Conservation (phyloP, 2,888 invertebrate genomes). For the Glaucopsyche alexis region DNA sequence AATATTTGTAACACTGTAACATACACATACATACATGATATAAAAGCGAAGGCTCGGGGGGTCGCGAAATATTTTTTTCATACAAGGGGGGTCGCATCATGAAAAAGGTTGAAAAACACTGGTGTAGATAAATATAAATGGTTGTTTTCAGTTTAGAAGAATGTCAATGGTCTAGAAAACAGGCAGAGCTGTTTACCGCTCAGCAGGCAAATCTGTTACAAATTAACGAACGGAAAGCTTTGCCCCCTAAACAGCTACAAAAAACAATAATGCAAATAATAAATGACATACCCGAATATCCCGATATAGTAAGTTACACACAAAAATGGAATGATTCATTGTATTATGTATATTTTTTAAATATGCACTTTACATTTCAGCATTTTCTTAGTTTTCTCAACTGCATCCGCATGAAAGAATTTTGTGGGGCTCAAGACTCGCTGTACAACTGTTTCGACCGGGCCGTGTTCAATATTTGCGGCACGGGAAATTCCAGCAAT, state of each 20-base stretch:
- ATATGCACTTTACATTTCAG: constrained; percentile 69
- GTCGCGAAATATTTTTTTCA: no score
- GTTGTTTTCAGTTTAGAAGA: constrained; percentile 72
- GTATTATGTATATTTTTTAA: constrained; percentile 25
- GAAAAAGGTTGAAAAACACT: no score
- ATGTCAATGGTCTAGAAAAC: constrained; percentile 90
- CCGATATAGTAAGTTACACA: constrained; percentile 85
- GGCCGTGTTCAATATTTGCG: constrained; percentile 64
- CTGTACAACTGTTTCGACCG: constrained; percentile 91
- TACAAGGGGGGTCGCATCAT: no score
- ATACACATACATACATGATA: no score
- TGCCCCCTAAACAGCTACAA: constrained; percentile 88
- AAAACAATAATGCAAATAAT: constrained; percentile 86
- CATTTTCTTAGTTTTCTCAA: constrained; percentile 95
- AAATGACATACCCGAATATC: constrained; percentile 87
- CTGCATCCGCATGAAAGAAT: constrained; percentile 91
- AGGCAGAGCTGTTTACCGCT: constrained; percentile 93
- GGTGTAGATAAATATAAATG: neutral
- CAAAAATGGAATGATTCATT: neutral
- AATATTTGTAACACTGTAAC: no score
- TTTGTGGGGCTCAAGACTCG: constrained; percentile 89
- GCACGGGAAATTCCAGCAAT: constrained; percentile 67
- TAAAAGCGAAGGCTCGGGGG: no score
- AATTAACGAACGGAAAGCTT: constrained; percentile 89
- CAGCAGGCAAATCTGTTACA: constrained; percentile 91